A percentile compares a stretch with the other conserved stretches of the same genome.
Evolutionary conservation across 2,113 vertebrate genomes (phyloP).

Genomic region (Xyliphius kryptos): DNA sequence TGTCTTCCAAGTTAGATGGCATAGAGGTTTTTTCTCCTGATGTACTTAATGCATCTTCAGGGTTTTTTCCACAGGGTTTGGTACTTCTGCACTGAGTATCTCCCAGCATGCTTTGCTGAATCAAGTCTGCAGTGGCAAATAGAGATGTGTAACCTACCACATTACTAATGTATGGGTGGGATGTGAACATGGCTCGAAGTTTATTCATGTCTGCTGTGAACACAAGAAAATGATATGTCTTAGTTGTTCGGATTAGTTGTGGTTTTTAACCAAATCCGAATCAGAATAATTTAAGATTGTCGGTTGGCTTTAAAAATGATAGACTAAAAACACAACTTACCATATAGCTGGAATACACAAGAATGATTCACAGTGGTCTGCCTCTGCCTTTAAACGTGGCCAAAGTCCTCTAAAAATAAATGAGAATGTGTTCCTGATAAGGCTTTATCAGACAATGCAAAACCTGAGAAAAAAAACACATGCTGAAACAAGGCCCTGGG

Average conservation of each 20-base stretch:
- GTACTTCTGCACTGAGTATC: conserved; percentile 14
- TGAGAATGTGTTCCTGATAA: conserved; percentile 10
- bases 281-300: no score
- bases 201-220: conserved; percentile 51
- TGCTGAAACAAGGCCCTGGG: neutral
- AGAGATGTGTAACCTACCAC: conserved; percentile 66
- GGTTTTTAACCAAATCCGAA: neutral
- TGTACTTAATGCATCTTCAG: neutral
- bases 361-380: conserved; percentile 2
- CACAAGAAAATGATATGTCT: neutral
- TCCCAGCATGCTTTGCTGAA: conserved; percentile 64
- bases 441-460: conserved; percentile 16
- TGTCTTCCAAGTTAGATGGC: conserved; percentile 18
- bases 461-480: conserved; percentile 15
- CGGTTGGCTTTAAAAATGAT: neutral
- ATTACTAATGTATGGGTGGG: conserved; percentile 66
- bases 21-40: neutral
- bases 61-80: neutral
- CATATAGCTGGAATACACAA: conserved; percentile 28
- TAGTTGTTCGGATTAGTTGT: no score
- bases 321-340: conserved; percentile 34
- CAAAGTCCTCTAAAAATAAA: conserved; percentile 56
- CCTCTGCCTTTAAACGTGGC: neutral
- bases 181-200: conserved; percentile 55
- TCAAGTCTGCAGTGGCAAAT: conserved; percentile 69